phyloP scores from a whole-genome alignment of 1,140 invertebrate genomes.

The Ladona fulva region DNA sequence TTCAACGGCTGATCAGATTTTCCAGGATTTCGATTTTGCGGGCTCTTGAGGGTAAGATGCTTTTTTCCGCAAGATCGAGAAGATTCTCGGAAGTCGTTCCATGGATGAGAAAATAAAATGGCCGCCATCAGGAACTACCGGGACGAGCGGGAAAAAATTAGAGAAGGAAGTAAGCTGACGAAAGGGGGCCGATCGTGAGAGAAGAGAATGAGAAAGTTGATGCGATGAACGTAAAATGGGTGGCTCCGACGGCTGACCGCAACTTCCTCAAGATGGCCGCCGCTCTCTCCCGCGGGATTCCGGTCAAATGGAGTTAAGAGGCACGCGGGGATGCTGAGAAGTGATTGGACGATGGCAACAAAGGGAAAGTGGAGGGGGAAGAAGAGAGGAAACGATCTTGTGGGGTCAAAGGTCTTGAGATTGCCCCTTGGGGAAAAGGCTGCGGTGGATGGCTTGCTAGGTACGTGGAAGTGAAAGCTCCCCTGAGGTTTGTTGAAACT shows the following conservation, averaged over 20 bases:
- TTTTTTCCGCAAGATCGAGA: too few species aligned
- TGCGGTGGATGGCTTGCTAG: not conserved
- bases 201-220: not conserved
- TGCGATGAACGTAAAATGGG: not conserved
- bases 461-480: not conserved
- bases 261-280: not conserved
- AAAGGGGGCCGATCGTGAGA: not conserved
- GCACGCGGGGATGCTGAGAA: not conserved
- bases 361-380: not conserved
- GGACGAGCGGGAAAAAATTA: not conserved
- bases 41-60: too few species aligned
- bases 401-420: constrained; percentile 7
- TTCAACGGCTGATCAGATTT: too few species aligned
- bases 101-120: too few species aligned
- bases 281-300: not conserved
- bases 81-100: too few species aligned
- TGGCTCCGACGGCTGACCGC: not conserved
- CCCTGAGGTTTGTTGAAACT: not conserved
- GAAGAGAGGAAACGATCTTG: not conserved
- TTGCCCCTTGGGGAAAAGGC: not conserved
- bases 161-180: not conserved
- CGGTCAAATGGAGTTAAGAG: constrained; percentile 4
- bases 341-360: not conserved
- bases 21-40: too few species aligned
- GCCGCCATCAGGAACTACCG: not conserved